Evolutionary conservation across 2,888 invertebrate species (phyloP).

Genomic region (Acrobeloides nanus): DNA sequence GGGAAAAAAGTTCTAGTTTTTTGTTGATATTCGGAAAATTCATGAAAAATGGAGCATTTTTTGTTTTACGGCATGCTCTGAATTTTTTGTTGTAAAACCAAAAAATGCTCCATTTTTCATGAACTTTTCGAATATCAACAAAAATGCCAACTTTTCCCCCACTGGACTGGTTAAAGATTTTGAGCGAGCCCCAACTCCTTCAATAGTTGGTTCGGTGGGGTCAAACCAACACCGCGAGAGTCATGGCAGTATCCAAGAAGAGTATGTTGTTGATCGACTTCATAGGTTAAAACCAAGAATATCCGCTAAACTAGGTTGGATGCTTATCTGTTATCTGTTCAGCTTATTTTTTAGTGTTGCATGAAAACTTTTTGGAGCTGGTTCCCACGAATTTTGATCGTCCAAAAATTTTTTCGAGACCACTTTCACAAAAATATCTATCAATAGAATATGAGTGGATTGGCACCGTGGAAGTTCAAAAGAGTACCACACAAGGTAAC

Average conservation of each 20-base stretch:
- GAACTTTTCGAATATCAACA: no score
- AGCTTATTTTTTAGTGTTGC: constrained; percentile 7
- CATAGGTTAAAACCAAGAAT: constrained; percentile 13
- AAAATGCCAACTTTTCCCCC: no score
- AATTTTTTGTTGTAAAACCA: no score
- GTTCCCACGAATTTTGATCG: constrained; percentile 3
- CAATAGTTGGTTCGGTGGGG: constrained; percentile 3
- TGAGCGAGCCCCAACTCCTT: not conserved
- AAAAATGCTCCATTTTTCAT: no score
- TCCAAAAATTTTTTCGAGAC: not conserved
- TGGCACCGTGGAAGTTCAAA: constrained; percentile 10
- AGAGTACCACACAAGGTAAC: no score
- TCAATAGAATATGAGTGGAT: constrained; percentile 13
- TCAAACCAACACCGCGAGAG: no score
- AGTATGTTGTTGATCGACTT: constrained; percentile 11
- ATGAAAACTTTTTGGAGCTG: constrained; percentile 13
- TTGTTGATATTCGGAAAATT: no score
- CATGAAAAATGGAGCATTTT: no score
- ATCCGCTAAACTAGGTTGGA: constrained; percentile 12
- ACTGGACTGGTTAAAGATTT: no score
- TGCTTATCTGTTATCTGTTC: not conserved
- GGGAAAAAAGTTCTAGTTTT: no score
- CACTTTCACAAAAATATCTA: not conserved
- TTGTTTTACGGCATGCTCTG: no score
- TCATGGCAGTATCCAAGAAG: constrained; percentile 8